phyloP scores from a whole-genome alignment of 2,888 invertebrate species.

The Pardosa pseudoannulata region DNA sequence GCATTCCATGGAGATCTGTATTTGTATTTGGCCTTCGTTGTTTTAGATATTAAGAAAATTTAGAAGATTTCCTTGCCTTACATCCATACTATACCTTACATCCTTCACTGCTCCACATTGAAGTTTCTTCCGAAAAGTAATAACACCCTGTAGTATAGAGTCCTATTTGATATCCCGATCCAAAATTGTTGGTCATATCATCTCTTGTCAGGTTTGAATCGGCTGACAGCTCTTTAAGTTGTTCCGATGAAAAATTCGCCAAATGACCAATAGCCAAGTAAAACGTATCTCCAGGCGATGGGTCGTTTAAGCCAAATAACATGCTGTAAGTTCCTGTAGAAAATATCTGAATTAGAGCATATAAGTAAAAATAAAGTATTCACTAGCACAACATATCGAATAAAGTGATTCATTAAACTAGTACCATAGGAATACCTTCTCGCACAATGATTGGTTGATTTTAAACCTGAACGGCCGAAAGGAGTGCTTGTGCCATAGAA shows the following conservation, averaged over 20 bases:
- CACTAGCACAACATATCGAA: no score
- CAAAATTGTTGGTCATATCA: slow-evolving; percentile 74
- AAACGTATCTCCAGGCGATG: slow-evolving; percentile 21
- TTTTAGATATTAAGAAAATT: no score
- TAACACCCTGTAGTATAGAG: slow-evolving; percentile 77
- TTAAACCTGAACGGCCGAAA: no score
- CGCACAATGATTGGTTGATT: no score
- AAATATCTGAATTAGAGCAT: not conserved
- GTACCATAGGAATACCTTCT: no score
- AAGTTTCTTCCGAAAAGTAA: slow-evolving; percentile 75
- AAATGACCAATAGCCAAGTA: slow-evolving; percentile 47
- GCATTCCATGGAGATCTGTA: no score
- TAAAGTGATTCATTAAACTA: no score
- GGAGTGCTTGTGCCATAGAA: no score
- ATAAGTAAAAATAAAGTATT: no score
- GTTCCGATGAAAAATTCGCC: slow-evolving; percentile 1
- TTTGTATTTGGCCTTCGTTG: no score
- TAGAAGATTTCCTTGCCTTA: no score
- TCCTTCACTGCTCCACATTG: slow-evolving; percentile 75
- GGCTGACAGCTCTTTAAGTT: not conserved
- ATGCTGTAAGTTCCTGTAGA: slow-evolving; percentile 26
- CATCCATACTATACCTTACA: no score
- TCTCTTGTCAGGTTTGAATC: slow-evolving; percentile 72
- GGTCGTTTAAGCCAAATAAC: slow-evolving; percentile 1
- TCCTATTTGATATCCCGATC: slow-evolving; percentile 76